Evolutionary conservation across 2,888 invertebrate genomes (phyloP).

Genomic region (Cerceris rybyensis): DNA sequence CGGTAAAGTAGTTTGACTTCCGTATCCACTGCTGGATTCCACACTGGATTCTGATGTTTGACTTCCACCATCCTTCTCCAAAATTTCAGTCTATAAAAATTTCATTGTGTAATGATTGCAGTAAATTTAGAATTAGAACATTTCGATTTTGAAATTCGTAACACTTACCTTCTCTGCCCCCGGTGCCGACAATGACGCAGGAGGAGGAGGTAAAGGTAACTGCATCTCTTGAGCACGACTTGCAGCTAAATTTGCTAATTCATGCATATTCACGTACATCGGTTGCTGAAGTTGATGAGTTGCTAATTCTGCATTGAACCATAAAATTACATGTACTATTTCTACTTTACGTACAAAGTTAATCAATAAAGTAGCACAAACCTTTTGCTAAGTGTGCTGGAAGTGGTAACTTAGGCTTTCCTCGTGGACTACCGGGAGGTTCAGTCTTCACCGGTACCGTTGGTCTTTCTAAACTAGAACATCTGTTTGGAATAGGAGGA

Average conservation of each 20-base stretch:
- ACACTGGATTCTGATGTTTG: conserved; percentile 87
- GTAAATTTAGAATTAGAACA: background rate
- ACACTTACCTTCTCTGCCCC: conserved; percentile 57
- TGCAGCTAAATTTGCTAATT: conserved; percentile 92
- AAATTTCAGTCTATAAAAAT: conserved; percentile 74
- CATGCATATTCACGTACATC: conserved; percentile 96
- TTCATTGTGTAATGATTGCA: conserved; percentile 3
- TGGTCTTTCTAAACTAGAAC: conserved; percentile 93
- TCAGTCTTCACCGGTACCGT: conserved; percentile 83
- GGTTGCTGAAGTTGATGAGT: conserved; percentile 83
- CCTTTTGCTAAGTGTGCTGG: conserved; percentile 90
- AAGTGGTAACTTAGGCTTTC: conserved; percentile 82
- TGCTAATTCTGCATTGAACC: conserved; percentile 70
- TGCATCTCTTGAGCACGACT: conserved; percentile 87
- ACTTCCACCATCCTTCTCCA: conserved; percentile 78
- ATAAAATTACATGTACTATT: conserved; percentile 16
- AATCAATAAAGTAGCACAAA: conserved; percentile 38
- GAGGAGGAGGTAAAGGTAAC: conserved; percentile 83
- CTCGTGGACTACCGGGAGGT: conserved; percentile 73
- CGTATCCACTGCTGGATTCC: conserved; percentile 90
- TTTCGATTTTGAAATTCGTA: background rate
- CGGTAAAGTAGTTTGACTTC: conserved; percentile 89
- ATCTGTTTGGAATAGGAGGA: conserved; percentile 82
- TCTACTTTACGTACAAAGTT: conserved; percentile 6
- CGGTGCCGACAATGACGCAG: conserved; percentile 64